These are phyloP conservation scores for Astyanax mexicanus DNA, from an alignment of 2,797 vertebrate genomes.

Conservation along the genomic window DNA sequence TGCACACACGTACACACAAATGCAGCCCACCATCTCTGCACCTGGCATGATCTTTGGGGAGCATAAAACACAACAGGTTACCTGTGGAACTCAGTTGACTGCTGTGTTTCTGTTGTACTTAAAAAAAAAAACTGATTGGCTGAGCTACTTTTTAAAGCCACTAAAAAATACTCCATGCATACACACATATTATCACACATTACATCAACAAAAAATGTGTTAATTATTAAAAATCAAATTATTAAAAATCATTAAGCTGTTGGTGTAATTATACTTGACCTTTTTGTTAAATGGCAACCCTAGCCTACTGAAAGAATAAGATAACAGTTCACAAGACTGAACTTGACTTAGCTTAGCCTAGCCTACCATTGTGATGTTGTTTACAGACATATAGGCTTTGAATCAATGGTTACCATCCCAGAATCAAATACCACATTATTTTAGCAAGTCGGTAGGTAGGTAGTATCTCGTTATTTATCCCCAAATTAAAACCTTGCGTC, in stretches of 20 bases:
- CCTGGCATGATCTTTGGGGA: conserved; percentile 7
- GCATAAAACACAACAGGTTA: conserved; percentile 17
- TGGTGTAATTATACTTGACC: not conserved
- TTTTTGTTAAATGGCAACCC: not conserved
- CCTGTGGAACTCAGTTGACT: conserved; percentile 1
- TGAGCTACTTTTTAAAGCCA: not conserved
- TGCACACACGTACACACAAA: conserved; percentile 28
- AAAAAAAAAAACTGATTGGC: not conserved
- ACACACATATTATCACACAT: too few relatives aligned
- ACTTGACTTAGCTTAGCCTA: too few relatives aligned
- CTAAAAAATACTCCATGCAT: not conserved
- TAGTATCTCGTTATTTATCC: too few relatives aligned
- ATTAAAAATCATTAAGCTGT: not conserved
- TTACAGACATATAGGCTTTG: too few relatives aligned
- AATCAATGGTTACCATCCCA: too few relatives aligned
- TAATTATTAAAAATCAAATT: too few relatives aligned
- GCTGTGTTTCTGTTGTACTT: not conserved
- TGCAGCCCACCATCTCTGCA: conserved; percentile 11
- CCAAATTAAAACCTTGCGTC: too few relatives aligned
- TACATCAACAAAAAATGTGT: too few relatives aligned
- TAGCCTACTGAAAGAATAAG: not conserved
- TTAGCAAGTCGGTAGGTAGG: too few relatives aligned
- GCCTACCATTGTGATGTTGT: too few relatives aligned
- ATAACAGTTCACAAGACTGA: too few relatives aligned
- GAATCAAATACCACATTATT: too few relatives aligned